Evolutionary conservation across 1,140 invertebrate species (phyloP).

Genomic region (Coelopa frigida): DNA sequence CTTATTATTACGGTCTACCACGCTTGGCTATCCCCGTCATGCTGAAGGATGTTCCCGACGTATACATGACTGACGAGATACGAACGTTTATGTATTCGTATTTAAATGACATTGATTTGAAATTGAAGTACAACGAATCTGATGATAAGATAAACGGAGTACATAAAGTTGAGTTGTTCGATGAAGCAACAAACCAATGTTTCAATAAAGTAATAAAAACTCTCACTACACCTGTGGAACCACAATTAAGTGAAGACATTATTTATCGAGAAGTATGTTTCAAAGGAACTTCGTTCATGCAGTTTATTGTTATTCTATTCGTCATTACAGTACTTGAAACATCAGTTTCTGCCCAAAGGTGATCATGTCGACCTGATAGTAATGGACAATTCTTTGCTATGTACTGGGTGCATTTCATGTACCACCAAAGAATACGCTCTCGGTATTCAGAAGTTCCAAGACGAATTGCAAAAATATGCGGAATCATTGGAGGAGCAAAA

Average conservation of each 20-base stretch:
- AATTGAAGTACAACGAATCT: constrained; percentile 20
- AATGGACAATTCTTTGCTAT: constrained; percentile 30
- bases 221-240: constrained; percentile 20
- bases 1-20: constrained; percentile 14
- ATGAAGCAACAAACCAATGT: constrained; percentile 19
- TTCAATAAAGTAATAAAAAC: constrained; percentile 28
- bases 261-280: constrained; percentile 15
- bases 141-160: constrained; percentile 17
- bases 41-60: constrained; percentile 23
- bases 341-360: constrained; percentile 21
- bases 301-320: background rate
- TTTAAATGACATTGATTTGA: constrained; percentile 16
- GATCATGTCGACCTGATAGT: constrained; percentile 24
- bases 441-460: constrained; percentile 28
- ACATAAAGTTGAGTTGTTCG: constrained; percentile 20
- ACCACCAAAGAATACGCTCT: constrained; percentile 19
- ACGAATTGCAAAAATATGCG: constrained; percentile 27
- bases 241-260: constrained; percentile 20
- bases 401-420: constrained; percentile 28
- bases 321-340: constrained; percentile 20
- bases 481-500: constrained; percentile 13
- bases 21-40: constrained; percentile 27
- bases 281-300: background rate
- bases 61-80: constrained; percentile 21
- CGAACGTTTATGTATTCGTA: constrained; percentile 21